Evolutionary conservation across 2,888 invertebrate genomes (phyloP).

Genomic region (Micoletzkya japonica): DNA sequence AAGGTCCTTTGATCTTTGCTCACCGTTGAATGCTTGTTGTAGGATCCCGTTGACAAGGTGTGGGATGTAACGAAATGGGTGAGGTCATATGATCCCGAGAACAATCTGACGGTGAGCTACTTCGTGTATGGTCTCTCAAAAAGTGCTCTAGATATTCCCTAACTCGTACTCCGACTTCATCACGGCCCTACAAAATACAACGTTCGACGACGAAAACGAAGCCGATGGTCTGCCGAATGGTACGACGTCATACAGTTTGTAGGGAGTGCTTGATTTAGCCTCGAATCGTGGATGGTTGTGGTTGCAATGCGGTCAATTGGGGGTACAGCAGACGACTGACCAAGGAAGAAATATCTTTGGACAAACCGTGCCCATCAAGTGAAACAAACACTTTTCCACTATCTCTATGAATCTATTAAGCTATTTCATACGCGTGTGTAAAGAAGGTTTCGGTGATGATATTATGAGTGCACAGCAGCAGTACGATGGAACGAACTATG

Average conservation of each 20-base stretch:
- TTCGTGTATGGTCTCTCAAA: not conserved
- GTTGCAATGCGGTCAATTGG: slow-evolving; percentile 24
- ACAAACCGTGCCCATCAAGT: slow-evolving; percentile 21
- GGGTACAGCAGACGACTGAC: slow-evolving; percentile 24
- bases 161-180: slow-evolving; percentile 44
- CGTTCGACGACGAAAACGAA: slow-evolving; percentile 18
- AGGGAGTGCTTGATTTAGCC: slow-evolving; percentile 2
- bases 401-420: not conserved
- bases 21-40: not conserved
- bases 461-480: slow-evolving; percentile 5
- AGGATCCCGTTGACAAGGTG: slow-evolving; percentile 37
- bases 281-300: slow-evolving; percentile 25
- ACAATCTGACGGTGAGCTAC: not conserved
- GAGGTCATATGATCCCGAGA: not conserved
- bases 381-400: not conserved
- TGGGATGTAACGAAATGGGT: slow-evolving; percentile 40
- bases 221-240: slow-evolving; percentile 9
- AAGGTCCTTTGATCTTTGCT: too few species aligned
- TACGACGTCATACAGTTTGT: not conserved
- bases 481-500: not conserved
- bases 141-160: slow-evolving; percentile 13
- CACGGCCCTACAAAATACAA: slow-evolving; percentile 11
- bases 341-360: slow-evolving; percentile 25
- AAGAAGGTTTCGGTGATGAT: slow-evolving; percentile 22
- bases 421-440: slow-evolving; percentile 19